Evolutionary conservation across 2,797 vertebrate species (phyloP).

Genomic region (Chanos chanos): DNA sequence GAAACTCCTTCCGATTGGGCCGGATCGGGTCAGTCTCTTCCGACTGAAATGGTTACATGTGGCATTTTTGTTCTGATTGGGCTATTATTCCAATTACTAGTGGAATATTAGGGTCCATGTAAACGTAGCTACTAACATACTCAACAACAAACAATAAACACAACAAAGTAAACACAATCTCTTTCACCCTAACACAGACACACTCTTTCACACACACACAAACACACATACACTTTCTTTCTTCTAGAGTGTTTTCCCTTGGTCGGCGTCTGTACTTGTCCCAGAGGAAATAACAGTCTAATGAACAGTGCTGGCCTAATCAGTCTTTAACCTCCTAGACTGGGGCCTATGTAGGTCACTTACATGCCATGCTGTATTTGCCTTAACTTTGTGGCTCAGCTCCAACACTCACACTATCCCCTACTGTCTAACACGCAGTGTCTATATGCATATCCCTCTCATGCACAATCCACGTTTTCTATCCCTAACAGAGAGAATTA

Average conservation of each 20-base stretch:
- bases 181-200: background rate
- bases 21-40: no score
- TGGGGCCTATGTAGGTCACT: constrained; percentile 36
- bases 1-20: no score
- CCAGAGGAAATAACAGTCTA: constrained; percentile 28
- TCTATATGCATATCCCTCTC: background rate
- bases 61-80: no score
- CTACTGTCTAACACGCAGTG: constrained; percentile 1
- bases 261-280: constrained; percentile 11
- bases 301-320: constrained; percentile 35
- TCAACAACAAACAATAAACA: background rate
- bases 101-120: no score
- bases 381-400: constrained; percentile 16
- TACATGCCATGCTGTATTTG: constrained; percentile 21
- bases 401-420: constrained; percentile 16
- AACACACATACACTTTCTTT: background rate
- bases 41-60: no score
- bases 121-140: no score
- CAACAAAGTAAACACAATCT: background rate
- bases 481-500: no score
- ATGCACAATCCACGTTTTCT: background rate
- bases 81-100: no score
- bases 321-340: constrained; percentile 27
- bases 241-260: background rate
- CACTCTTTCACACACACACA: background rate